Conservation (phyloP, 2,888 invertebrate genomes). For the Hybos culiciformis region DNA sequence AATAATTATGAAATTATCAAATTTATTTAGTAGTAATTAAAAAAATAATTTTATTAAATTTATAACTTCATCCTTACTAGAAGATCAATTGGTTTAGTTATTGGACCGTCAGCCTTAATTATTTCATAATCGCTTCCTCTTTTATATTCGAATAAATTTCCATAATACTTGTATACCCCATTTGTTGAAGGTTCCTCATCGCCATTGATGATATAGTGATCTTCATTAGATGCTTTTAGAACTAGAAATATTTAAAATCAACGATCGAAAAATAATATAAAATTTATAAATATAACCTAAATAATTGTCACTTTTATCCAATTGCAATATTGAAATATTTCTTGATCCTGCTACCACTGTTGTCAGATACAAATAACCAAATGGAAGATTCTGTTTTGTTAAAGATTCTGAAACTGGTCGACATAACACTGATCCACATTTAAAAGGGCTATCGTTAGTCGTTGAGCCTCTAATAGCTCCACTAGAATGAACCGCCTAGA, state of each 20-base stretch:
- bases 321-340: conserved; percentile 68
- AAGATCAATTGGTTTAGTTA: conserved; percentile 20
- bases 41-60: background rate
- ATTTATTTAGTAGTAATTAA: background rate
- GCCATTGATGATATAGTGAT: conserved; percentile 69
- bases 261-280: background rate
- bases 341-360: conserved; percentile 75
- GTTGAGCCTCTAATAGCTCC: conserved; percentile 28
- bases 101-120: conserved; percentile 23
- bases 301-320: conserved; percentile 62
- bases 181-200: conserved; percentile 60
- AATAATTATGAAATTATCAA: background rate
- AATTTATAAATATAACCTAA: conserved; percentile 67
- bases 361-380: conserved; percentile 70
- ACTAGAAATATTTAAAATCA: conserved; percentile 39
- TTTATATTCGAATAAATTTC: conserved; percentile 63
- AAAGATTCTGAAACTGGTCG: conserved; percentile 69
- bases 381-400: conserved; percentile 58
- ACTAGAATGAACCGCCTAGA: conserved; percentile 28
- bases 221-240: conserved; percentile 58
- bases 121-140: conserved; percentile 42
- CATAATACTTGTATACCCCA: conserved; percentile 58
- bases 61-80: conserved; percentile 19
- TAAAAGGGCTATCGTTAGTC: conserved; percentile 24
- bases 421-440: conserved; percentile 43